phyloP scores from a whole-genome alignment of 2,797 vertebrate genomes.

The Urosaurus nigricauda region DNA sequence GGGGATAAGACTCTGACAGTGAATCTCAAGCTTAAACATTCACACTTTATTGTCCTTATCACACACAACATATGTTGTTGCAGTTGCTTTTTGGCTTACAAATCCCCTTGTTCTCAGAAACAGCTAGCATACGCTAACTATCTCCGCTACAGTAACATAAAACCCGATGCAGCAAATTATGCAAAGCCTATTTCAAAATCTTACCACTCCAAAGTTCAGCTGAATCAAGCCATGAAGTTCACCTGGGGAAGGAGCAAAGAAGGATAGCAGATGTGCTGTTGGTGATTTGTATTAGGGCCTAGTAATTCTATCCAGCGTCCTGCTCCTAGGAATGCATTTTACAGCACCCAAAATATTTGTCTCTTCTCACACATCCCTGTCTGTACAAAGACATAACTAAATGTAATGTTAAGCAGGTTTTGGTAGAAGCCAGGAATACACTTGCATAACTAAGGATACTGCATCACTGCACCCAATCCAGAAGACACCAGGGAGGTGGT shows the following conservation, averaged over 20 bases:
- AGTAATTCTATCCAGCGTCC: background rate
- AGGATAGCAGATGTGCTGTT: background rate
- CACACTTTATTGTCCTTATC: slow-evolving; percentile 13
- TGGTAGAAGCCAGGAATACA: too few relatives aligned
- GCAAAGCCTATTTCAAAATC: slow-evolving; percentile 21
- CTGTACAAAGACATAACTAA: too few relatives aligned
- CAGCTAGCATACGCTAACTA: slow-evolving; percentile 2
- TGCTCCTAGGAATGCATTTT: background rate
- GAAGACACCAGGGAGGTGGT: too few relatives aligned
- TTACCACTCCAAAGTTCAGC: slow-evolving; percentile 9
- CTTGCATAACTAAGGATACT: too few relatives aligned
- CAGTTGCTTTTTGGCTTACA: slow-evolving; percentile 16
- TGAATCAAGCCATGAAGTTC: slow-evolving; percentile 2
- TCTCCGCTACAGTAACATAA: background rate
- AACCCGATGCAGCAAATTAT: slow-evolving; percentile 17
- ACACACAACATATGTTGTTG: slow-evolving; percentile 9
- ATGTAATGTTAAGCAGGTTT: too few relatives aligned
- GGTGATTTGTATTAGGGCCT: background rate
- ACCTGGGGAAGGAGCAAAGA: slow-evolving; percentile 6
- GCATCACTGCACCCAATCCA: too few relatives aligned
- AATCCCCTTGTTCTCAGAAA: slow-evolving; percentile 24
- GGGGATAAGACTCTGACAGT: slow-evolving; percentile 5
- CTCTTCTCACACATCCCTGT: too few relatives aligned
- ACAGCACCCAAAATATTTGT: too few relatives aligned
- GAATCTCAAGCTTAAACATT: background rate